phyloP scores from a whole-genome alignment of 2,797 vertebrate genomes.

The Chrosomus eos region DNA sequence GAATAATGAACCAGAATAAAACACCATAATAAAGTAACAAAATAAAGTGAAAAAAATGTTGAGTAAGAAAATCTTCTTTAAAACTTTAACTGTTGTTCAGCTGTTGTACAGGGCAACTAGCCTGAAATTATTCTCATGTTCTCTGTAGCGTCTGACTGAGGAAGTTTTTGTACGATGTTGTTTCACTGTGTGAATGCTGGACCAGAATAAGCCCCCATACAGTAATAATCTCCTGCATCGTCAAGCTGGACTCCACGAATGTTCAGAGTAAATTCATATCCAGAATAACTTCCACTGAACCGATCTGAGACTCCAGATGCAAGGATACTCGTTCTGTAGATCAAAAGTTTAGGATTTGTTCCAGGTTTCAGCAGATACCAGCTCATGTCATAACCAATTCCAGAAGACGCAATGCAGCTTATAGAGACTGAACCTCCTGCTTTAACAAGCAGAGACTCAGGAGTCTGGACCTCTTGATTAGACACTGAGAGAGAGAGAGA shows the following conservation, averaged over 20 bases:
- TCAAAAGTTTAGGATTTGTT: constrained; percentile 23
- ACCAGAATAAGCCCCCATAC: fast-evolving
- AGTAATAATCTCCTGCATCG: constrained; percentile 31
- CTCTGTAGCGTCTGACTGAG: too few relatives aligned
- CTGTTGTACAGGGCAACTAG: too few relatives aligned
- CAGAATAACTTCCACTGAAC: constrained; percentile 10
- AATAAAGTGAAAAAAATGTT: too few relatives aligned
- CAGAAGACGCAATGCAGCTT: constrained; percentile 44
- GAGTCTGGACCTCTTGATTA: constrained; percentile 40
- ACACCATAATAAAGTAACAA: too few relatives aligned
- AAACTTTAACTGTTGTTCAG: too few relatives aligned
- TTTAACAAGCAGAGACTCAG: constrained; percentile 22
- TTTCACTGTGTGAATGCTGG: background rate
- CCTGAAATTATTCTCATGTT: too few relatives aligned
- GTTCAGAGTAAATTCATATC: background rate
- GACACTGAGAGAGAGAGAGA: constrained; percentile 11
- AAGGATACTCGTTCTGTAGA: fast-evolving
- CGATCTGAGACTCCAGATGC: background rate
- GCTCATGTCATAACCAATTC: fast-evolving
- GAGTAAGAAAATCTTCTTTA: too few relatives aligned
- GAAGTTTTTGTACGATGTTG: background rate
- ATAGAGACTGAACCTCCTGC: constrained; percentile 48
- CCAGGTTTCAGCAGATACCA: constrained; percentile 60
- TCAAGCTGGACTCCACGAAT: constrained; percentile 7
- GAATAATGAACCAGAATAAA: too few relatives aligned